Base-by-base conservation (phyloP, 2,797 vertebrate species). In the Eulemur rubriventer region DNA sequence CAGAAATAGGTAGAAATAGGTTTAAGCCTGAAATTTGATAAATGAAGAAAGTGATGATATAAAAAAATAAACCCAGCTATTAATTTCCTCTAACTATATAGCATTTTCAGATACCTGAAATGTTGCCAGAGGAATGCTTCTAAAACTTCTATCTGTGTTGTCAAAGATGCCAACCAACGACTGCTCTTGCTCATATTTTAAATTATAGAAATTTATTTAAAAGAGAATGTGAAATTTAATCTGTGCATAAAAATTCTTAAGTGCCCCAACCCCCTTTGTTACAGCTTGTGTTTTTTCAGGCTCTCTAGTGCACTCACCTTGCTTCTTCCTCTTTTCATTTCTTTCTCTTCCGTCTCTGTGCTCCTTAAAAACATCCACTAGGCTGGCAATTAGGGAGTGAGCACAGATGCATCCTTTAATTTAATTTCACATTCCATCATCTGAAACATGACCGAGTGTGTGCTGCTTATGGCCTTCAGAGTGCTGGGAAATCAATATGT, bases 351-450 rank as follows among this genome's bases (percentile, higher is more conserved):
- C 48, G 12, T 96, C 79, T 30, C 0, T 4, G 48, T 90, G 50
- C 97, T 95, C 94, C 93, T 95, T 59, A 48, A 96, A 97, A 84
- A 75, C 91, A 91, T 95, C 75, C 73, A 86, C 88, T 82, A 88
- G 91, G 65, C 95, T 86, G 35, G 80, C 97, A 97, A 82, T 96
- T 97, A 96, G 96, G 90, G 35, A 85, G 89, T 92, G 63, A 85
- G 48, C 91, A 92, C 98, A 89, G 0, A n/a, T 92, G 76, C 88
- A 95, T 76, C 92, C 94, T 95, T 75, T 97, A 97, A 82, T 57
- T 96, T 97, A 97, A 97, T 97, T 97, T 97, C 79, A 57, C 89
- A 96, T 96, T 97, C 97, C 91, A 61, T 97, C 97, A 96, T 97
- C 76, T 84, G 70, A 50, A 84, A 96, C 79, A 97, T 94, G 75